Evolutionary conservation across 2,888 invertebrate genomes (phyloP).

Genomic region (Troides helena): DNA sequence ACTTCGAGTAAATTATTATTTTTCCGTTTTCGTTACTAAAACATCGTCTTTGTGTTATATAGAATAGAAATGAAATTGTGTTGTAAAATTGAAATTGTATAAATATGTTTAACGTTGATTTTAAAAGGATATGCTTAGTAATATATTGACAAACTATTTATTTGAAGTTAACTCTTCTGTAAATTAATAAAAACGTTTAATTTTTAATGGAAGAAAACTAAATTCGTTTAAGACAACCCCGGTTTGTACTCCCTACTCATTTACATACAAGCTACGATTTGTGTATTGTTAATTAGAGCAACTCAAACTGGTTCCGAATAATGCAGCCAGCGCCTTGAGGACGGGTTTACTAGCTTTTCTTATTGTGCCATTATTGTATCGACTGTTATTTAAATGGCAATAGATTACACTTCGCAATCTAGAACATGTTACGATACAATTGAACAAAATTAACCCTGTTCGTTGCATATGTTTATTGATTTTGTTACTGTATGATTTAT

Average conservation of each 20-base stretch:
- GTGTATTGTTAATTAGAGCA: constrained; percentile 80
- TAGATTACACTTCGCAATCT: constrained; percentile 55
- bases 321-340: constrained; percentile 54
- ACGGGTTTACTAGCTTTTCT: constrained; percentile 60
- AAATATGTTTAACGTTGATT: too few relatives aligned
- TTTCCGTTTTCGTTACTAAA: too few relatives aligned
- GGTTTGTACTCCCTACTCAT: constrained; percentile 56
- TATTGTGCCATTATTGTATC: constrained; percentile 72
- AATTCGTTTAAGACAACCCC: constrained; percentile 38
- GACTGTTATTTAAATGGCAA: constrained; percentile 77
- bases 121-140: too few relatives aligned
- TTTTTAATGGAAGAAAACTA: constrained; percentile 47
- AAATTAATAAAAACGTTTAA: constrained; percentile 34
- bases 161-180: constrained; percentile 44
- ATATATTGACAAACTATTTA: constrained; percentile 3
- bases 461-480: constrained; percentile 67
- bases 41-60: too few relatives aligned
- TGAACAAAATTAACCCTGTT: constrained; percentile 72
- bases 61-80: too few relatives aligned
- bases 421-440: constrained; percentile 63
- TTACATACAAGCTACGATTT: constrained; percentile 80
- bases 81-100: too few relatives aligned
- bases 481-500: constrained; percentile 39
- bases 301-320: constrained; percentile 71
- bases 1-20: too few relatives aligned